A percentile compares a stretch with the other conserved stretches of the same genome.
Conservation (phyloP, 2,888 invertebrate genomes). For the Erebia palarica region DNA sequence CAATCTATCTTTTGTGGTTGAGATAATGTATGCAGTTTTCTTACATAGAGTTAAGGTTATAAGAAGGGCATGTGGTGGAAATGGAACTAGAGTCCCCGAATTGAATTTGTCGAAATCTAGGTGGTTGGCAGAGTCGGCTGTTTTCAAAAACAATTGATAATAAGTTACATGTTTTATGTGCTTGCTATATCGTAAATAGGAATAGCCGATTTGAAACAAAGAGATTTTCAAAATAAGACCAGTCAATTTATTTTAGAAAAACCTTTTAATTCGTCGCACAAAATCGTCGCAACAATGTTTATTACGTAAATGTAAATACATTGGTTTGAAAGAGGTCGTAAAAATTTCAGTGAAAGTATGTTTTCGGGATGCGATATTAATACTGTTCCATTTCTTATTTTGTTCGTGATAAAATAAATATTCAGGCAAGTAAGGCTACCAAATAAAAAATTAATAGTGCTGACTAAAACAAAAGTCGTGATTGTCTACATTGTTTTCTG, state of each 20-base stretch:
- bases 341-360: conserved; percentile 26
- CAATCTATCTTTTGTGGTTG: background rate
- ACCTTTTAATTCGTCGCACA: conserved; percentile 10
- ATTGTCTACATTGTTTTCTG: too few relatives aligned
- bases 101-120: background rate
- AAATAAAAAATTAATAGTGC: background rate
- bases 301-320: conserved; percentile 17
- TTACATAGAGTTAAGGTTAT: too few relatives aligned
- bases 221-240: conserved; percentile 12
- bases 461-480: background rate
- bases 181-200: conserved; percentile 8
- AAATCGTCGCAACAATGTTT: conserved; percentile 21
- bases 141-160: conserved; percentile 11
- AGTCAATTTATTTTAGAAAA: background rate
- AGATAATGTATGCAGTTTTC: too few relatives aligned
- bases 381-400: conserved; percentile 30
- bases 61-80: background rate
- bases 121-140: background rate
- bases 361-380: conserved; percentile 29
- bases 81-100: background rate
- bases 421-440: conserved; percentile 3
- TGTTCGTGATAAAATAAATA: conserved; percentile 19
- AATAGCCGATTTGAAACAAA: conserved; percentile 11
- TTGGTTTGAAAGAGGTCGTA: conserved; percentile 34
- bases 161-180: conserved; percentile 14